Conservation (phyloP, 2,113 vertebrate genomes). For the Prunella fulvescens region DNA sequence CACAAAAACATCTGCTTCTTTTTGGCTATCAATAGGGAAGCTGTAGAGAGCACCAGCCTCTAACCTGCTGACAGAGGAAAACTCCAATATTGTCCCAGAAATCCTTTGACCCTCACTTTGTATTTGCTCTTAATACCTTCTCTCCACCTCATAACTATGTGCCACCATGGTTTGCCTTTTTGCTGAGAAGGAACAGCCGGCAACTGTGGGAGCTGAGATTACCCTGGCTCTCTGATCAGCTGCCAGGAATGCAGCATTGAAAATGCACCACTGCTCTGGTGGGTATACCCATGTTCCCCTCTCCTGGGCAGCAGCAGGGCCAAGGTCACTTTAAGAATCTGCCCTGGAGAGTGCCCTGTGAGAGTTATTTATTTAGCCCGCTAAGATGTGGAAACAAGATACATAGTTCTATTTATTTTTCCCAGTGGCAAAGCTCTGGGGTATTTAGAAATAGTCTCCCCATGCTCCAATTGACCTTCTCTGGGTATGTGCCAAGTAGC, state of each 20-base stretch:
- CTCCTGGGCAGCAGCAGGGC: background rate
- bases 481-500: background rate
- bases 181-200: background rate
- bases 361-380: slow-evolving; percentile 57
- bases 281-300: background rate
- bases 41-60: background rate
- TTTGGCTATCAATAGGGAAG: background rate
- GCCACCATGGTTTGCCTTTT: background rate
- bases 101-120: background rate
- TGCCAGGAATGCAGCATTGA: slow-evolving; percentile 40
- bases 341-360: slow-evolving; percentile 4
- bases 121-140: background rate
- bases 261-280: background rate
- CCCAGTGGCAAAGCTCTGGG: slow-evolving; percentile 17
- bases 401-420: slow-evolving; percentile 67
- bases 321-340: slow-evolving; percentile 62
- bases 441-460: slow-evolving; percentile 61
- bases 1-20: background rate
- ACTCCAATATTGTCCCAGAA: background rate
- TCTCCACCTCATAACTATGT: background rate
- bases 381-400: slow-evolving; percentile 65
- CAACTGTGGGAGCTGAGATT: slow-evolving; percentile 24
- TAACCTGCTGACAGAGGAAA: background rate
- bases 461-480: slow-evolving; percentile 35
- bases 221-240: slow-evolving; percentile 10